Evolutionary conservation across 1,140 invertebrate genomes (phyloP), one percentile per base, ranked within the genome.

Genomic region (Trichonephila clavipes): DNA sequence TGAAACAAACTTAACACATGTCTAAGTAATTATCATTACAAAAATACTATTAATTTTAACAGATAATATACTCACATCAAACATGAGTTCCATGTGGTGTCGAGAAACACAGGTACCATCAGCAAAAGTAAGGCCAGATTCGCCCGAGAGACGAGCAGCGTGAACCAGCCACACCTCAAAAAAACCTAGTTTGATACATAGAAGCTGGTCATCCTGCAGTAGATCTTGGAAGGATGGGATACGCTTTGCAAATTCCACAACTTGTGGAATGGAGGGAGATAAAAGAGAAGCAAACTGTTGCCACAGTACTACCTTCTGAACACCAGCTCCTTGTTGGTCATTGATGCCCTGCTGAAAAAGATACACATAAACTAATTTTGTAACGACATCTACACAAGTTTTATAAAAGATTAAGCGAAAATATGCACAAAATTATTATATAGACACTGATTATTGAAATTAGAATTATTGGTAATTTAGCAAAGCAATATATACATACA

Each of bases 101-200:
- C 97, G 97, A 51, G 97, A 97, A 95, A 99, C 97, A 94, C 97
- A 97, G 82, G 97, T 98, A 40, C 98, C 99, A 95, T 99, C 98
- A 94, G 98, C 97, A 96, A 99, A 98, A 28, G 98, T 98, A 95
- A 99, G 96, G 87, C 97, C 97, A 14, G 83, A 40, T 92, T 98
- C 97, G 6, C 97, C 97, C n/a, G 98, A 97, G 95, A 99, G 97
- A 85, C 97, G 97, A 0, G 98, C 97, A 91, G 98, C 97, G 94
- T 98, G 97, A 85, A 97, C 97, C 88, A 99, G 96, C 98, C 99
- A 99, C 18, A 94, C 97, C 96, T 99, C 98, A 96, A 99, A 99
- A 96, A 99, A 99, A 64, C 98, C 98, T 95, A 98, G 97, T 96
- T 99, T 99, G 95, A 99, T 98, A 77, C 99, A 96, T 95, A 98